phyloP scores from a whole-genome alignment of 2,113 vertebrate species.

The Petrocephalus zakoni region DNA sequence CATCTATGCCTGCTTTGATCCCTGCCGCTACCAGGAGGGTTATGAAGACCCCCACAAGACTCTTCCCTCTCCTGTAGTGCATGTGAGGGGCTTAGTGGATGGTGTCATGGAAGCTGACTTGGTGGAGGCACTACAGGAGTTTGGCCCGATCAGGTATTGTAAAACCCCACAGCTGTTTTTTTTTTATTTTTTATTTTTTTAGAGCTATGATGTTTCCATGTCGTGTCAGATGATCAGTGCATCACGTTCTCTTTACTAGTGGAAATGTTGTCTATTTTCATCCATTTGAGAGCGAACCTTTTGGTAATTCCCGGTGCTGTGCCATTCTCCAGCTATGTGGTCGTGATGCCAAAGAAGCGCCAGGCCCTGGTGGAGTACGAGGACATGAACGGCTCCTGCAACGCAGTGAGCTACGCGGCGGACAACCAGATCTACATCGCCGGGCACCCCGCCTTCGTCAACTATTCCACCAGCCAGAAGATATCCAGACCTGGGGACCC shows the following conservation, averaged over 20 bases:
- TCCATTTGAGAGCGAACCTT: background rate
- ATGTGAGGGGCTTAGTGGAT: constrained; percentile 85
- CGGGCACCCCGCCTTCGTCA: constrained; percentile 86
- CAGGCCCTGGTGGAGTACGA: constrained; percentile 92
- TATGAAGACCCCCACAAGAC: constrained; percentile 91
- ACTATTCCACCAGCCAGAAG: constrained; percentile 95
- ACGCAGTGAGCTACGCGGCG: constrained; percentile 83
- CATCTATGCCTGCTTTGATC: background rate
- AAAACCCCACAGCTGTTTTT: background rate
- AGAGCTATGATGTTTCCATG: background rate
- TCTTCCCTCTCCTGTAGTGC: constrained; percentile 84
- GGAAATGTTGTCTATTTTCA: background rate
- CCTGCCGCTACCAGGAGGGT: constrained; percentile 62
- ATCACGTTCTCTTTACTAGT: background rate
- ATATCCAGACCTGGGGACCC: constrained; percentile 86
- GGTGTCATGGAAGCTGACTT: constrained; percentile 86
- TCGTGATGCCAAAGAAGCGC: constrained; percentile 94
- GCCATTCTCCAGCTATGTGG: constrained; percentile 70
- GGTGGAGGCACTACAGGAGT: constrained; percentile 88
- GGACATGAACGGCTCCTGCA: constrained; percentile 81
- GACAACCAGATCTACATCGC: constrained; percentile 93
- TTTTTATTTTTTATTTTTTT: no score
- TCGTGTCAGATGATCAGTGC: background rate
- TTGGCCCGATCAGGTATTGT: constrained; percentile 82
- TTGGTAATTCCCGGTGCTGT: background rate